Evolutionary conservation across 2,888 invertebrate genomes (phyloP).

Genomic region (Nasonovia ribisnigri): DNA sequence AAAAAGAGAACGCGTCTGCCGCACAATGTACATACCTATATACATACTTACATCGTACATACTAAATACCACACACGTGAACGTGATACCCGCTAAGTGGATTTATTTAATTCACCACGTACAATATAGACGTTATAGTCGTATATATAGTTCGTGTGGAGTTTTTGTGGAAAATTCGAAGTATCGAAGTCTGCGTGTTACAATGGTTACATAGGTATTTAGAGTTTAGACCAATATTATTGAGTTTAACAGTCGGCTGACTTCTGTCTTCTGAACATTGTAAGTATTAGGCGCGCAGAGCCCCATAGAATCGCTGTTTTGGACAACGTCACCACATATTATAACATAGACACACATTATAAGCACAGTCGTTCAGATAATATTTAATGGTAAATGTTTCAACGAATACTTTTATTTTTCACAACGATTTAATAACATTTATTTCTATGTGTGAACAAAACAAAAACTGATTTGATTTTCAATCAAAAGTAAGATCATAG

Average conservation of each 20-base stretch:
- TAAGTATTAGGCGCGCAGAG: not conserved
- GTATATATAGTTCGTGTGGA: not conserved
- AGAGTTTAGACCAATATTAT: not conserved
- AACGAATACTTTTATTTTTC: no score
- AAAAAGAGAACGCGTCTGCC: constrained; percentile 15
- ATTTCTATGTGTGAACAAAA: not conserved
- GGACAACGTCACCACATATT: not conserved
- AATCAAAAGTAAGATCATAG: no score
- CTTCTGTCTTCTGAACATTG: not conserved
- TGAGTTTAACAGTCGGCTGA: not conserved
- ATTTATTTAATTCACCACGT: constrained; percentile 3
- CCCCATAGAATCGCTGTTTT: not conserved
- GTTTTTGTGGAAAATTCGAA: not conserved
- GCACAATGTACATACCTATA: not conserved
- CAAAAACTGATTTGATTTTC: not conserved
- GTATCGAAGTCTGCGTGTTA: not conserved
- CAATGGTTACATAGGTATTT: not conserved
- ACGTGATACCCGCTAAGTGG: constrained; percentile 8
- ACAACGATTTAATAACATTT: no score
- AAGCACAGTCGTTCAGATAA: not conserved
- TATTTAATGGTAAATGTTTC: no score
- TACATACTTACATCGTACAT: not conserved
- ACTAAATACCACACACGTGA: not conserved
- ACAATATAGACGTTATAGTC: not conserved
- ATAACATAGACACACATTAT: not conserved